A percentile compares a stretch with the other conserved stretches of the same genome.
phyloP scores from a whole-genome alignment of 2,797 vertebrate species.

The Meda fulgida region DNA sequence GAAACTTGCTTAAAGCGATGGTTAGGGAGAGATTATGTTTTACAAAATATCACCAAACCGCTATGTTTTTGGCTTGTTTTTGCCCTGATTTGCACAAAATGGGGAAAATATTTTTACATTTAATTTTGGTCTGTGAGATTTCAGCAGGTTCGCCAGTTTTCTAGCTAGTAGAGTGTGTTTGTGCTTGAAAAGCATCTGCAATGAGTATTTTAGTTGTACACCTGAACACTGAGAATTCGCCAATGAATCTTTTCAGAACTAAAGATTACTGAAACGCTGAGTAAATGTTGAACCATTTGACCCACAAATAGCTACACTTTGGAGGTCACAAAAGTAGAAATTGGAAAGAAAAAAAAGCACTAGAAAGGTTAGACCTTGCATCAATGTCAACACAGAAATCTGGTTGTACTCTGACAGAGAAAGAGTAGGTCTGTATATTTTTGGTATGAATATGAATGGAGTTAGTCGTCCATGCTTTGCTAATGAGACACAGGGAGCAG shows the following conservation, averaged over 20 bases:
- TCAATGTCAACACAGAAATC: conserved; percentile 39
- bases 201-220: background rate
- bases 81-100: background rate
- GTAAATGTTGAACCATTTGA: conserved; percentile 15
- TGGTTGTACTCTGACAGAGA: conserved; percentile 57
- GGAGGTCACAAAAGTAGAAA: conserved; percentile 20
- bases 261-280: conserved; percentile 42
- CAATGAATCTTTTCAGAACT: conserved; percentile 39
- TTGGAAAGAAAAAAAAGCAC: background rate
- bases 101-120: background rate
- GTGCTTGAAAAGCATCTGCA: background rate
- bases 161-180: background rate
- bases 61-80: background rate
- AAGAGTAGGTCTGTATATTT: conserved; percentile 62
- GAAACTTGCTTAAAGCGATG: background rate
- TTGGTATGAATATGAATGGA: conserved; percentile 66
- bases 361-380: conserved; percentile 54
- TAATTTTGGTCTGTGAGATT: background rate
- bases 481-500: conserved; percentile 64
- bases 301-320: conserved; percentile 32
- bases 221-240: conserved; percentile 53
- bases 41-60: background rate
- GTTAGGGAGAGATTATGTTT: background rate
- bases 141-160: background rate
- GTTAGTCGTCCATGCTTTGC: conserved; percentile 61